Percentiles rank a stretch among this genome's conserved stretches.
Conservation (phyloP, 2,113 vertebrate species). For the Gulo gulo region DNA sequence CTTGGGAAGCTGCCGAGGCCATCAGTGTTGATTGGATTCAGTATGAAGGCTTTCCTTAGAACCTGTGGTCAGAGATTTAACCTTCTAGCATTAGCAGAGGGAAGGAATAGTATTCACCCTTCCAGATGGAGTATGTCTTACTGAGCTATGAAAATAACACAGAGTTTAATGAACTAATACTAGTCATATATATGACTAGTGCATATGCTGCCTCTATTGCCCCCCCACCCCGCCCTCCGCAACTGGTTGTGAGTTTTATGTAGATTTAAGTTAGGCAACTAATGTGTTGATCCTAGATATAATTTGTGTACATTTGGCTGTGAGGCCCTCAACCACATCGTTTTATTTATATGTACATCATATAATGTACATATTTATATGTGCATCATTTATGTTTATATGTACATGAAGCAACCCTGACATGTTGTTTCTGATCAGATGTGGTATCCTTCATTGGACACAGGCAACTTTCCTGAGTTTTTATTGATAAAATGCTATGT, state of each 20-base stretch:
- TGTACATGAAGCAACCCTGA: not conserved
- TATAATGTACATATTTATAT: too few relatives aligned
- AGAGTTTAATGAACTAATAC: not conserved
- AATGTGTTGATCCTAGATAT: not conserved
- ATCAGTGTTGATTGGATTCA: not conserved
- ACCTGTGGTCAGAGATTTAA: not conserved
- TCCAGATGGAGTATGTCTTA: not conserved
- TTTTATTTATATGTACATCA: not conserved
- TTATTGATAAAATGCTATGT: not conserved
- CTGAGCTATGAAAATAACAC: not conserved
- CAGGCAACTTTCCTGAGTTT: not conserved
- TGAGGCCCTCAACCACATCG: not conserved
- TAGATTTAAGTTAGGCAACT: not conserved
- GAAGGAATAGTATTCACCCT: not conserved
- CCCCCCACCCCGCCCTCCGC: rapidly evolving
- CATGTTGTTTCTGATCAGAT: not conserved
- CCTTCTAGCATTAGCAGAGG: not conserved
- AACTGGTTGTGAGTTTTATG: not conserved
- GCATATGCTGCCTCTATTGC: not conserved
- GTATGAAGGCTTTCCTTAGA: not conserved
- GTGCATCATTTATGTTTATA: not conserved
- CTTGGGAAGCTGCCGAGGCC: not conserved
- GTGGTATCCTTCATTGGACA: not conserved
- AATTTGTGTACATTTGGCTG: not conserved
- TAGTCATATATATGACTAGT: not conserved